Evolutionary conservation across 2,888 invertebrate genomes (phyloP), one percentile per base, ranked within the genome.

Genomic region (Himalopsyche anomala): DNA sequence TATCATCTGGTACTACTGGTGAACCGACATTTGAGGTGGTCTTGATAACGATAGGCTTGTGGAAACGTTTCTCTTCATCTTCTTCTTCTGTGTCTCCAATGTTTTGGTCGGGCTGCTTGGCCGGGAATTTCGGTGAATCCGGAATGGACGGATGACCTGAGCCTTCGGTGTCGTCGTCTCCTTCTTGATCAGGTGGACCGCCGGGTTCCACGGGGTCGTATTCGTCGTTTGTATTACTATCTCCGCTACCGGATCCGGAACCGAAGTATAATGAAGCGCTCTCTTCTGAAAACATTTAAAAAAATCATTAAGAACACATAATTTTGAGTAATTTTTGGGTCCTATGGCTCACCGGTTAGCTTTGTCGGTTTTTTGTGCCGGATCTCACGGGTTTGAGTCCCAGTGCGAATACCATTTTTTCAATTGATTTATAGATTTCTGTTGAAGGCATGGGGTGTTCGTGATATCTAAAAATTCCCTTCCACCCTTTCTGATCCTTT

Each of bases 231-330:
- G 89, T 89, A 88, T 91, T 92, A 87, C 94, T 94, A 89, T 94
- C 95, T 4, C 96, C 96, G 19, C 96, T 95, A n/a, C 96, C 96
- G 28, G 96, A 95, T 17, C 96, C 96, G 0, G 96, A 95, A 80
- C 95, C 95, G 89, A 92, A 94, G 91, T 91, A 94, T 88, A 90
- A 87, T 17, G 89, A 87, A 9, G 91, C 28, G 56, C 91, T 88
- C 93, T 95, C 90, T 93, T 95, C 95, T 92, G 90, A 89, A 91
- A 89, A 42, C 80, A 79, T 42, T n/a, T 36, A 80, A 80, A 28
- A 51, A 17, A 69, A 83, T 56, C 4, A 4, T 69, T 45, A 4
- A 45, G 45, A 8, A 8, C 45, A 45, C 8, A 9, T 45, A 45
- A 45, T 45, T 45, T 45, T 45, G 45, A 45, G 8, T 45, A 45